A percentile compares a stretch with the other conserved stretches of the same genome.
Evolutionary conservation across 2,797 vertebrate genomes (phyloP).

Genomic region (Poeciliopsis turneri): DNA sequence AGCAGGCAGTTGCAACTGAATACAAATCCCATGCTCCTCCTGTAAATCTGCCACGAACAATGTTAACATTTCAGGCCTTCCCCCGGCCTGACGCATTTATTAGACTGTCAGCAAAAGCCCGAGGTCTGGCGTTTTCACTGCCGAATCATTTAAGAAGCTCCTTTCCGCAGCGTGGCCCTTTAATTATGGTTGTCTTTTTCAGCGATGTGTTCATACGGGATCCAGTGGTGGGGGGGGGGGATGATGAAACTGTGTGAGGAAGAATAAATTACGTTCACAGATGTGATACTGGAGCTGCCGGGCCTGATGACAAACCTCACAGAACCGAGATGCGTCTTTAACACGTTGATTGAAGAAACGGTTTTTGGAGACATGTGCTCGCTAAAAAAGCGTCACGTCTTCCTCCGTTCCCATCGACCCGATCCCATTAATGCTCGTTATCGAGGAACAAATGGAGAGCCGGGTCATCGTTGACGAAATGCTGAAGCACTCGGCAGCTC

Average conservation of each 20-base stretch:
- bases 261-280: conserved; percentile 41
- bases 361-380: neutral
- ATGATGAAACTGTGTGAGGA: conserved; percentile 27
- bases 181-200: conserved; percentile 55
- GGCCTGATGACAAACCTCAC: conserved; percentile 15
- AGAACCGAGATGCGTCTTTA: neutral
- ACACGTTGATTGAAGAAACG: neutral
- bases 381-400: neutral
- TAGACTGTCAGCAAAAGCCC: conserved; percentile 55
- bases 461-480: neutral
- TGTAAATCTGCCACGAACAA: conserved; percentile 50
- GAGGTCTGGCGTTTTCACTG: conserved; percentile 22
- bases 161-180: conserved; percentile 36
- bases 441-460: neutral
- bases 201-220: conserved; percentile 28
- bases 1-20: conserved; percentile 32
- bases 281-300: conserved; percentile 9
- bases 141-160: conserved; percentile 28
- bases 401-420: neutral
- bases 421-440: neutral
- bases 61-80: conserved; percentile 54
- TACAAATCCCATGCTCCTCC: conserved; percentile 34
- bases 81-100: conserved; percentile 51
- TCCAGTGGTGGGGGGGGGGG: conserved; percentile 12
- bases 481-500: neutral